Conservation (phyloP, 2,888 invertebrate genomes). For the Nycteola revayana region DNA sequence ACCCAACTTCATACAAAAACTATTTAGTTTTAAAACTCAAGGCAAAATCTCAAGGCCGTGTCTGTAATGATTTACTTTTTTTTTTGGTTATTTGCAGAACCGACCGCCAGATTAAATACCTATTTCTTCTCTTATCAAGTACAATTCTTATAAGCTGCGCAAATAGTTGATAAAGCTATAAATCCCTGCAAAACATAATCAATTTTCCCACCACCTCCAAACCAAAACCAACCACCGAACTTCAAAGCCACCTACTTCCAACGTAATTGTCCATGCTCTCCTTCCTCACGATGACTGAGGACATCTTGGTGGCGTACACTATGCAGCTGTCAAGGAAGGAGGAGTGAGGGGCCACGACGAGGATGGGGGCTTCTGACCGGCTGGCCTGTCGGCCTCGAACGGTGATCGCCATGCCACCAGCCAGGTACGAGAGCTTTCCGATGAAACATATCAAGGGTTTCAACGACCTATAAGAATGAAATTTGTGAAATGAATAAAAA, state of each 20-base stretch:
- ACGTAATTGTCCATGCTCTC: slow-evolving; percentile 92
- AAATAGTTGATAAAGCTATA: too few relatives aligned
- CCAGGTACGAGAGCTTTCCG: slow-evolving; percentile 88
- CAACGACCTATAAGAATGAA: slow-evolving; percentile 71
- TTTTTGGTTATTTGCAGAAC: too few relatives aligned
- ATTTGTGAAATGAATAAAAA: slow-evolving; percentile 9
- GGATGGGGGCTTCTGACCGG: slow-evolving; percentile 90
- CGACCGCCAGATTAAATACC: too few relatives aligned
- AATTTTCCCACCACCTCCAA: too few relatives aligned
- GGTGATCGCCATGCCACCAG: slow-evolving; percentile 89
- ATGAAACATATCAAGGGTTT: slow-evolving; percentile 87
- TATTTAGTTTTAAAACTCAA: too few relatives aligned
- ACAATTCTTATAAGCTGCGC: too few relatives aligned
- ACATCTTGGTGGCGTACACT: slow-evolving; percentile 90
- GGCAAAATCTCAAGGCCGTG: too few relatives aligned
- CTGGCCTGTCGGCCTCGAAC: slow-evolving; percentile 89
- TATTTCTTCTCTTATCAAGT: too few relatives aligned
- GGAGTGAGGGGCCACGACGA: slow-evolving; percentile 94
- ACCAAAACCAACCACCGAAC: slow-evolving; percentile 12
- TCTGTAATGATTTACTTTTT: too few relatives aligned
- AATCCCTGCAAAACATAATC: too few relatives aligned
- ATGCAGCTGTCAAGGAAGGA: slow-evolving; percentile 94
- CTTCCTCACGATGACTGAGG: slow-evolving; percentile 91
- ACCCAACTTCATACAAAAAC: too few relatives aligned
- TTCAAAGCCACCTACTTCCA: slow-evolving; percentile 88